These are phyloP conservation scores for Apocrypta bakeri DNA, from an alignment of 1,140 invertebrate species.

Conservation along the genomic window DNA sequence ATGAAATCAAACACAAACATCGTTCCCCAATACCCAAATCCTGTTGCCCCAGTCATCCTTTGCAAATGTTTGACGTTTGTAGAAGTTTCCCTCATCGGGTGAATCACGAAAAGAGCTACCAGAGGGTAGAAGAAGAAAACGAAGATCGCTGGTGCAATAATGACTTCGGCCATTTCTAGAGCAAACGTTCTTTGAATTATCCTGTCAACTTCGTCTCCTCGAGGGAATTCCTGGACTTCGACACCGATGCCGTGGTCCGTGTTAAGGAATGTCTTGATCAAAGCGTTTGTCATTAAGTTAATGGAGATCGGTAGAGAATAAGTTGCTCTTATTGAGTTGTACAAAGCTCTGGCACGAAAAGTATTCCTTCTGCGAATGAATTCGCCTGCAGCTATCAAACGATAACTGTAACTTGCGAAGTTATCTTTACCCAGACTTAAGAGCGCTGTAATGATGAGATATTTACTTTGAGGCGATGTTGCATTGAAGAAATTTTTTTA, in stretches of 20 bases:
- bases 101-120: constrained; percentile 59
- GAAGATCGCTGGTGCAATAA: constrained; percentile 51
- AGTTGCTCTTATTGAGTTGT: constrained; percentile 62
- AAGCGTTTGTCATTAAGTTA: constrained; percentile 65
- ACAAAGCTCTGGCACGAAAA: constrained; percentile 64
- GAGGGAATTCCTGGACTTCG: constrained; percentile 63
- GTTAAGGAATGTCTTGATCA: constrained; percentile 61
- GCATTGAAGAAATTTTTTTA: no score
- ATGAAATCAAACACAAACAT: constrained; percentile 78
- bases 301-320: constrained; percentile 67
- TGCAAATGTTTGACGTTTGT: constrained; percentile 81
- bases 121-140: constrained; percentile 59
- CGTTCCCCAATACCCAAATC: constrained; percentile 77
- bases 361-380: neutral
- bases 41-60: constrained; percentile 79
- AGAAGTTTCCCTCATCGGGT: constrained; percentile 66
- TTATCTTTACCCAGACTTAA: neutral
- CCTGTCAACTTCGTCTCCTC: neutral
- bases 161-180: constrained; percentile 8
- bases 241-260: constrained; percentile 62
- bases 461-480: no score
- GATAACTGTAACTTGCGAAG: constrained; percentile 60
- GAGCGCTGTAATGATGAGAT: no score
- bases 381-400: neutral
- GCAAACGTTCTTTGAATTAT: constrained; percentile 15